Percentiles rank a stretch among this genome's conserved stretches.
Evolutionary conservation across 2,113 vertebrate species (phyloP).

Genomic region (Arvicanthis niloticus): DNA sequence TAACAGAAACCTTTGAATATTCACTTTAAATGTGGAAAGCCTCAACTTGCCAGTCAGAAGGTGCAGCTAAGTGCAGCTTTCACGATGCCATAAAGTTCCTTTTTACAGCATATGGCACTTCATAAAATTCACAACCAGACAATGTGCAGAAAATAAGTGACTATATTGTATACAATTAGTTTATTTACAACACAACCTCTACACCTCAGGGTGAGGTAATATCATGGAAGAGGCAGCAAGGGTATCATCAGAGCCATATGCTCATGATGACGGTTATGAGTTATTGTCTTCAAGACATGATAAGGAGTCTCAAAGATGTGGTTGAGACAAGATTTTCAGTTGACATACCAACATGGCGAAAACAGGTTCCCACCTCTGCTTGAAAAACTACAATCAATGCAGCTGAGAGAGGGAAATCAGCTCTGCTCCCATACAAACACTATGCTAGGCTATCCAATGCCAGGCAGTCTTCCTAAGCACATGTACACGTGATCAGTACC

Average conservation of each 20-base stretch:
- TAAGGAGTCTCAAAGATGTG: neutral
- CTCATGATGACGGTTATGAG: rapidly evolving
- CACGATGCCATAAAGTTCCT: neutral
- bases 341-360: neutral
- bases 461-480: neutral
- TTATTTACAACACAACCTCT: neutral
- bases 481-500: too few relatives aligned
- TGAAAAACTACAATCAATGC: neutral
- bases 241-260: neutral
- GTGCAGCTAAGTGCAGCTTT: neutral
- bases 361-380: neutral
- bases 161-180: neutral
- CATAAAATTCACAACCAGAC: neutral
- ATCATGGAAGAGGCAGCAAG: neutral
- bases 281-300: neutral
- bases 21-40: neutral
- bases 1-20: neutral
- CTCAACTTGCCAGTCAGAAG: neutral
- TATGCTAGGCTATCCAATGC: too few relatives aligned
- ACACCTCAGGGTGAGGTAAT: neutral
- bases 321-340: neutral
- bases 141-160: neutral
- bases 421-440: neutral
- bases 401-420: neutral
- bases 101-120: neutral